phyloP scores from a whole-genome alignment of 2,888 invertebrate species.

The Oxycera nigricornis region DNA sequence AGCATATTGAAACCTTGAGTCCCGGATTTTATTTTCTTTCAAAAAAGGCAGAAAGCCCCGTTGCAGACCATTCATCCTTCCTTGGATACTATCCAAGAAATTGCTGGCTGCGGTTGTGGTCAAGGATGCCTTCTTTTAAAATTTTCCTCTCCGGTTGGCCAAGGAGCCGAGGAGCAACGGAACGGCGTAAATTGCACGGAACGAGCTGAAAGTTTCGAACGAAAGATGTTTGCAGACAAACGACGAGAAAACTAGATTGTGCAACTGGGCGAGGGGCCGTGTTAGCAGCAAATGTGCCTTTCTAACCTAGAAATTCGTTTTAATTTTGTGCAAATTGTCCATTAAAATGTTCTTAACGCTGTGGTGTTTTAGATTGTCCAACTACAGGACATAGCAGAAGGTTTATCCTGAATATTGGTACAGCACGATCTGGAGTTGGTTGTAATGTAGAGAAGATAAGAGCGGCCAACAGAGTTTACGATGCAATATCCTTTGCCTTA shows the following conservation, averaged over 20 bases:
- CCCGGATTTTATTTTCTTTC: background rate
- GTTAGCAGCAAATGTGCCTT: background rate
- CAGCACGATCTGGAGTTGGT: background rate
- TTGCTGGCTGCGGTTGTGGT: constrained; percentile 18
- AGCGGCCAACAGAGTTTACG: background rate
- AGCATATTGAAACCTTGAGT: background rate
- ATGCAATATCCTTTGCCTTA: background rate
- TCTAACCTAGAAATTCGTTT: constrained; percentile 24
- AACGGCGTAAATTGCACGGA: background rate
- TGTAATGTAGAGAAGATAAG: background rate
- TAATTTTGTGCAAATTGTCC: constrained; percentile 38
- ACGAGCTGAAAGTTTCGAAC: background rate
- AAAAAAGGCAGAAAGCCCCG: background rate
- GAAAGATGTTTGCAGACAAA: background rate
- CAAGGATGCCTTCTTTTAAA: constrained; percentile 6
- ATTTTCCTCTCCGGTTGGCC: background rate
- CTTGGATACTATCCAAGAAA: constrained; percentile 16
- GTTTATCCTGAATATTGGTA: background rate
- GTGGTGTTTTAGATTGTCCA: constrained; percentile 12
- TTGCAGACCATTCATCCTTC: background rate
- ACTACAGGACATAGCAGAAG: background rate
- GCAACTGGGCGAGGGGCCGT: background rate
- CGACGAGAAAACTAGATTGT: background rate
- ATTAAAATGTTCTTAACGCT: constrained; percentile 35
- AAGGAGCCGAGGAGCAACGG: background rate